Evolutionary conservation across 2,888 invertebrate genomes (phyloP).

Genomic region (Papilio elwesi): DNA sequence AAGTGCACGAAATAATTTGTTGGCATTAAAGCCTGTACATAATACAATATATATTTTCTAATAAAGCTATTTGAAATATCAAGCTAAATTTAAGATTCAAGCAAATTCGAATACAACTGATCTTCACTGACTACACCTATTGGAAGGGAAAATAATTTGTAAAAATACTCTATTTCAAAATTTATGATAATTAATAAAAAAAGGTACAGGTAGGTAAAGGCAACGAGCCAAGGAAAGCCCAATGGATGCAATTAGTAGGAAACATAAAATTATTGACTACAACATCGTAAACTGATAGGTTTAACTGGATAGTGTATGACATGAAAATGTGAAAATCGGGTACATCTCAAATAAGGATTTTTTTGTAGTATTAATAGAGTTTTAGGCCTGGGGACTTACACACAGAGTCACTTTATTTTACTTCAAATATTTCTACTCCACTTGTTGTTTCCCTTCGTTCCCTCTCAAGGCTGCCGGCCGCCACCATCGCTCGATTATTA

Average conservation of each 20-base stretch:
- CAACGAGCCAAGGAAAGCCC: slow-evolving; percentile 8
- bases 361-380: too few relatives aligned
- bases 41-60: too few relatives aligned
- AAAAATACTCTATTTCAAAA: background rate
- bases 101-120: background rate
- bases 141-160: background rate
- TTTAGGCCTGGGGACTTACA: too few relatives aligned
- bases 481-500: too few relatives aligned
- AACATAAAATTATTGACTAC: slow-evolving; percentile 11
- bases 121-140: background rate
- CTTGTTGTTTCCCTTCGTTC: too few relatives aligned
- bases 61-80: background rate
- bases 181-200: slow-evolving; percentile 3
- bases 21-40: slow-evolving; percentile 41
- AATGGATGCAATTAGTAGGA: slow-evolving; percentile 13
- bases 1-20: slow-evolving; percentile 66
- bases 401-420: too few relatives aligned
- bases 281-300: slow-evolving; percentile 8
- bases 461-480: too few relatives aligned
- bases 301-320: background rate
- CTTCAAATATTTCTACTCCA: too few relatives aligned
- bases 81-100: background rate
- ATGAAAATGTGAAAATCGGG: too few relatives aligned
- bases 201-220: background rate
- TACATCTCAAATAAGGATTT: too few relatives aligned